A percentile compares a stretch with the other conserved stretches of the same genome.
Conservation (phyloP, 2,888 invertebrate genomes). For the Schizotus pectinicornis region DNA sequence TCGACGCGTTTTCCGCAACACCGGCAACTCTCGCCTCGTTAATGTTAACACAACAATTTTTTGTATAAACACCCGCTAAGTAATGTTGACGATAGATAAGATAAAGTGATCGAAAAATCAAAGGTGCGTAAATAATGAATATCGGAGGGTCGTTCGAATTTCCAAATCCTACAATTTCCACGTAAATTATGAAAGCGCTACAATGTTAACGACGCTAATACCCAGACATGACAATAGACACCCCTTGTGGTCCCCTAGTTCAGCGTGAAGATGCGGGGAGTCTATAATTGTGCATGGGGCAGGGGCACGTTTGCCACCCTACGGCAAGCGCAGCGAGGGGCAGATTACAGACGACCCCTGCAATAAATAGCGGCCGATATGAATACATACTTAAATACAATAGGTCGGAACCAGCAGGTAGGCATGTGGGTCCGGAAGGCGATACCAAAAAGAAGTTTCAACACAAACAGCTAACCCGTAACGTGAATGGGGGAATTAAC, state of each 20-base stretch:
- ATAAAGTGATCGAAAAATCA: background rate
- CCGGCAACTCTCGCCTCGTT: no score
- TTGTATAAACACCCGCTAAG: no score
- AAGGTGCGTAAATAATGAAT: constrained; percentile 14
- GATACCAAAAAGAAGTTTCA: no score
- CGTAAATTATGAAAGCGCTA: constrained; percentile 8
- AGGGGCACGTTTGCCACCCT: constrained; percentile 25
- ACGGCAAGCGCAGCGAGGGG: constrained; percentile 26
- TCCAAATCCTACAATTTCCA: no score
- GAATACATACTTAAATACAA: constrained; percentile 34
- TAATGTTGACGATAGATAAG: no score
- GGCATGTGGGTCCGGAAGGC: background rate
- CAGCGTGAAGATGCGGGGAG: constrained; percentile 14
- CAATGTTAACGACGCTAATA: constrained; percentile 2
- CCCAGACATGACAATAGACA: constrained; percentile 2
- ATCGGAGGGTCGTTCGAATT: constrained; percentile 1
- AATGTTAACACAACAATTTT: no score
- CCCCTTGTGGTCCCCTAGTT: constrained; percentile 4
- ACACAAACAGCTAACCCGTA: no score
- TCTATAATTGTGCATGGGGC: constrained; percentile 14
- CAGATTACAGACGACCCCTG: constrained; percentile 29
- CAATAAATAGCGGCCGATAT: constrained; percentile 44
- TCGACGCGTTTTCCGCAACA: no score
- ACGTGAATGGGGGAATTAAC: no score
- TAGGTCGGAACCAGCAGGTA: constrained; percentile 20